Conservation (phyloP, 2,113 vertebrate genomes). For the Apodemus speciosus region DNA sequence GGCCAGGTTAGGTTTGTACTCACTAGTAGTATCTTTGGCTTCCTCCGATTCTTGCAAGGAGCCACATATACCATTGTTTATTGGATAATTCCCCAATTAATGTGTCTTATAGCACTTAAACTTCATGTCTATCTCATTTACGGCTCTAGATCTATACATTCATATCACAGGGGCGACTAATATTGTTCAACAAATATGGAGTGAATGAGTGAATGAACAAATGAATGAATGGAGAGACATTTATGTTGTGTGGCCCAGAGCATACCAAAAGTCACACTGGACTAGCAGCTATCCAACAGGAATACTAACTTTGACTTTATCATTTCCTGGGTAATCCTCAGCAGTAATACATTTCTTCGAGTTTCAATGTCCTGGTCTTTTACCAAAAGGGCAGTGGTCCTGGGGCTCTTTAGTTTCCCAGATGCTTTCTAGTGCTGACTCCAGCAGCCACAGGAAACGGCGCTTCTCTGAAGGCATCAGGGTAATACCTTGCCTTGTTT, state of each 20-base stretch:
- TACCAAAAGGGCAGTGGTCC: background rate
- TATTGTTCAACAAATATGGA: background rate
- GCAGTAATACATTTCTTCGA: background rate
- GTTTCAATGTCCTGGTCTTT: background rate
- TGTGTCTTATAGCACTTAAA: background rate
- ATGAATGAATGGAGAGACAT: background rate
- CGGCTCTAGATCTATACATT: background rate
- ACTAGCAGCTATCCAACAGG: background rate
- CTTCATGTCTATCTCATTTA: background rate
- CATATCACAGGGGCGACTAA: background rate
- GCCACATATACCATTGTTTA: background rate
- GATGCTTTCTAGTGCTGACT: background rate
- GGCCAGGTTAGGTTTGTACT: background rate
- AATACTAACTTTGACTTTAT: background rate
- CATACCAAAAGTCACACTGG: background rate
- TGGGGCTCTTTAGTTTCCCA: background rate
- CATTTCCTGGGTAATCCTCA: background rate
- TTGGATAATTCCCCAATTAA: background rate
- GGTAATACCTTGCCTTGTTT: background rate
- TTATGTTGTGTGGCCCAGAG: background rate
- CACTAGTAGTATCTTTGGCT: background rate
- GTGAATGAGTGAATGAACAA: background rate
- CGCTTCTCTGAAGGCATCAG: background rate
- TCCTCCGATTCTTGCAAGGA: background rate
- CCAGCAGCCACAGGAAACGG: background rate